Base-by-base conservation (phyloP, 2,113 vertebrate genomes). In the Murina feae region DNA sequence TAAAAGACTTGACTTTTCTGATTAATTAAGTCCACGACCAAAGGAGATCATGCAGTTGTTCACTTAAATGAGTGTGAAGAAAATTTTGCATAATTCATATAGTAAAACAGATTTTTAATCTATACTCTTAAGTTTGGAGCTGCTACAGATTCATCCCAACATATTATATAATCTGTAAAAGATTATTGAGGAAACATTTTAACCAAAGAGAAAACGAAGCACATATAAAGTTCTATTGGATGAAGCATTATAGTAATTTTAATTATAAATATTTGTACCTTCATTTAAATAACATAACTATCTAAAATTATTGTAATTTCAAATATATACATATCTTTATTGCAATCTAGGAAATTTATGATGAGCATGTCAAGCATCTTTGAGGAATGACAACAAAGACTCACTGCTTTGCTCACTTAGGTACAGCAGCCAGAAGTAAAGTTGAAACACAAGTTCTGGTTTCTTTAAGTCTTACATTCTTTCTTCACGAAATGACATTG, bases 21-120 rank as follows among this genome's bases (percentile, higher is more conserved):
- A 96, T 96, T 95, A 91, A 96, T 95, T 93, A 97, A 96, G 49
- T 53, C 91, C 90, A 71, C 96, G 94, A 96, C 12, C 49, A 90
- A 93, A 95, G 72, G 53, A 95, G 93, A 97, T 96, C 80, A 92
- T 65, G 78, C 83, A 97, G 68, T 90, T 95, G 39, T 94, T 96
- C 49, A 94, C 78, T 95, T 68, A 96, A 65, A 5, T 89, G 63
- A 91, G 51, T 94, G 39, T 96, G 76, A 95, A 97, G 71, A 75
- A 96, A 95, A 93, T 86, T 93, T 87, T 93, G 79, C 95, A 72
- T 86, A 86, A 85, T 93, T 93, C 21, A 65, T 55, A 79, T 39
- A 97, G 3, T 85, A 86, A 95, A 92, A 92, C 53, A 90, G 14
- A 6, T 35, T 93, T 97, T 95, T 58, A 83, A 72, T 93, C 30